Percentiles rank a stretch among this genome's conserved stretches.
These are phyloP conservation scores for Notarius lentiginosus DNA, from an alignment of 2,113 vertebrate species.

Conservation along the genomic window DNA sequence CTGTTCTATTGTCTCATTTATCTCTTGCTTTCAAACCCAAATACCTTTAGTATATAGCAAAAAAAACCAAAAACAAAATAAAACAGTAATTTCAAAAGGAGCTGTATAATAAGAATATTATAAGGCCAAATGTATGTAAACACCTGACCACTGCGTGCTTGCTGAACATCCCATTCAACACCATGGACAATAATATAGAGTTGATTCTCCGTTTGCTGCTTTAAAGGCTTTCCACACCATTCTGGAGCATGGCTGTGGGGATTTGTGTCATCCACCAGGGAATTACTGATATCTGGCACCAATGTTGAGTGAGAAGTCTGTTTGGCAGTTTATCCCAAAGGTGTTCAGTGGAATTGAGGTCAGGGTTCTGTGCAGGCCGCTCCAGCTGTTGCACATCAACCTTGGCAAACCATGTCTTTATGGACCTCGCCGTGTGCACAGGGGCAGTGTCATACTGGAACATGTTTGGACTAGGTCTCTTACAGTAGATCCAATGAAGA, in stretches of 20 bases:
- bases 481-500: neutral
- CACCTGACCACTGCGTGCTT: neutral
- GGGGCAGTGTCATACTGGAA: neutral
- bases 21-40: neutral
- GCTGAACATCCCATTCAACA: neutral
- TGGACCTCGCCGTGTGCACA: neutral
- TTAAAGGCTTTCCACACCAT: neutral
- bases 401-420: neutral
- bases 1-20: neutral
- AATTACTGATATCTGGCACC: neutral
- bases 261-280: neutral
- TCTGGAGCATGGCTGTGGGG: neutral
- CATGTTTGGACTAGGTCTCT: neutral
- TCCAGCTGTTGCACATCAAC: neutral
- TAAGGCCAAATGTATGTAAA: neutral
- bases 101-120: neutral
- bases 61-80: neutral
- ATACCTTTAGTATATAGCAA: neutral
- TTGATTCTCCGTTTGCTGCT: neutral
- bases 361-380: neutral
- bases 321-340: neutral
- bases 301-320: neutral
- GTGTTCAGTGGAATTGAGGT: neutral
- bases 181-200: neutral
- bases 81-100: neutral